Conservation (phyloP, 2,113 vertebrate species). For the Colinus virginianus region DNA sequence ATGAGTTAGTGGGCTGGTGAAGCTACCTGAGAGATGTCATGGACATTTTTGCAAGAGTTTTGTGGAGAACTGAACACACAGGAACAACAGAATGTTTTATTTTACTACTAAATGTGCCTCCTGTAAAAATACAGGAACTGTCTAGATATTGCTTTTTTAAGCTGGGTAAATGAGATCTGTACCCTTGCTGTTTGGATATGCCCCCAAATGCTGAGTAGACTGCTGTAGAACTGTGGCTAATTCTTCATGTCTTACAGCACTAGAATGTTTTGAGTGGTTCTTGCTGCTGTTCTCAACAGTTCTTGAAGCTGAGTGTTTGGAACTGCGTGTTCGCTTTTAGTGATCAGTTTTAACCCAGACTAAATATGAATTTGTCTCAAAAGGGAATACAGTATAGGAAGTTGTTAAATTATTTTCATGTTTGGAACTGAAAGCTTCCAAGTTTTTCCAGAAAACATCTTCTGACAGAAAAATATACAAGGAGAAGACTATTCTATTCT, state of each 20-base stretch:
- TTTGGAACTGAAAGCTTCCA: conserved; percentile 11
- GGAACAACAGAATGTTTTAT: background rate
- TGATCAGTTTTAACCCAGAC: background rate
- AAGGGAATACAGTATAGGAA: background rate
- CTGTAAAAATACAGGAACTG: background rate
- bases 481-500: background rate
- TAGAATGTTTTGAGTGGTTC: background rate
- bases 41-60: background rate
- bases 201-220: background rate
- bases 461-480: background rate
- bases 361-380: background rate
- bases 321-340: background rate
- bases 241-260: background rate
- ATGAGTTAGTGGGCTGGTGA: background rate
- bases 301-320: conserved; percentile 16
- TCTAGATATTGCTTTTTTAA: background rate
- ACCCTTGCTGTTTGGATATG: background rate
- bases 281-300: conserved; percentile 8
- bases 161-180: background rate
- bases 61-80: background rate
- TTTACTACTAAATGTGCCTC: background rate
- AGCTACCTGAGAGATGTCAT: background rate
- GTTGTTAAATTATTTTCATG: background rate
- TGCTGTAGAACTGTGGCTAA: background rate
- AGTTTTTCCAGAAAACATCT: background rate